Base-by-base conservation (phyloP, 2,888 invertebrate species). In the Ichneumoninae sp. region DNA sequence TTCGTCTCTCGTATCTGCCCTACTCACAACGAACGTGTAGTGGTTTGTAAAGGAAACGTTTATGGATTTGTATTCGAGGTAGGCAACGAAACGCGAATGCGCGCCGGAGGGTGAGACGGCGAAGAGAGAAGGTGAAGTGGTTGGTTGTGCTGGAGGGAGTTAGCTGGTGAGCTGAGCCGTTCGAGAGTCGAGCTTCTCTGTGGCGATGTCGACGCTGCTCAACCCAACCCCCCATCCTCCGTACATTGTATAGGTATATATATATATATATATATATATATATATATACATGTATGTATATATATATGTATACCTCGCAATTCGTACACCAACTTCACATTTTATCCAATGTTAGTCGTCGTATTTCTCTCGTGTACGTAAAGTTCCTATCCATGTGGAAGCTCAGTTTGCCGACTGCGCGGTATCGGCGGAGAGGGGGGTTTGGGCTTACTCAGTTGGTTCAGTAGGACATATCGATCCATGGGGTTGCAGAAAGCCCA, bases 401-500 rank as follows among this genome's bases (percentile, higher is more conserved):
- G 74, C 79, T 54, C 44, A 66, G 62, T 70, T 80, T 83, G 47
- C 69, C 74, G 78, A 75, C 52, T 26, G 82, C 69, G 54, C 74
- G 16, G 79, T 57, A 57, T 68, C 26, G 71, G 44, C 40, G 8
- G 10, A 10, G 68, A 54, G 60, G 54, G 80, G 50, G 70, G 62
- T 54, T 69, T 54, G 72, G 83, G 85, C 78, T 85, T 82, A 84
- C 85, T 87, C 87, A 84, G 89, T 88, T 87, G 87, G 88, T 89
- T 89, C 89, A 90, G 86, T 88, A 86, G 89, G 89, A 87, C 88
- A 89, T 88, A 90, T 89, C 89, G 89, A 89, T 89, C 88, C 83
- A 60, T 40, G 69, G 77, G 69, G 75, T 70, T 62, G 70, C 33
- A 68, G 44, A 79, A 60, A 16, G 13, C 72, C 47, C 47, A 70